These are phyloP conservation scores for Scrobipalpa costella DNA, from an alignment of 2,888 invertebrate genomes.

Conservation along the genomic window DNA sequence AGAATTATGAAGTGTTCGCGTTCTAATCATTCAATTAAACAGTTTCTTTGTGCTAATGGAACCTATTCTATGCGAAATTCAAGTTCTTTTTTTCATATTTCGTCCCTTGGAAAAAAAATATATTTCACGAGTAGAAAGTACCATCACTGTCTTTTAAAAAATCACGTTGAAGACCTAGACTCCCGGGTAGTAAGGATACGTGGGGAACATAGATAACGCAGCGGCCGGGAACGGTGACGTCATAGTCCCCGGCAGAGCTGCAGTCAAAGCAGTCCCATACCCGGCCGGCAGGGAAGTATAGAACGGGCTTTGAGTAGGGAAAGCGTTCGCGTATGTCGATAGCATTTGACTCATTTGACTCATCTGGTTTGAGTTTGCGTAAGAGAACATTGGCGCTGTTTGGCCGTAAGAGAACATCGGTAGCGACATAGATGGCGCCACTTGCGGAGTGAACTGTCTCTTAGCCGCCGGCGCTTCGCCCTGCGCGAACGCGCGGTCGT, in stretches of 20 bases:
- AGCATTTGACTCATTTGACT: slow-evolving; percentile 51
- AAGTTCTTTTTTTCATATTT: too few species aligned
- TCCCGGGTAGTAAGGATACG: slow-evolving; percentile 65
- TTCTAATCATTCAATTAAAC: too few species aligned
- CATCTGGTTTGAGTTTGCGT: slow-evolving; percentile 64
- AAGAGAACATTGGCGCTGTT: slow-evolving; percentile 68
- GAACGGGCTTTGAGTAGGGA: slow-evolving; percentile 49
- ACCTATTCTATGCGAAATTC: neutral
- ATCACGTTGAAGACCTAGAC: slow-evolving; percentile 45
- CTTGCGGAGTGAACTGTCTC: slow-evolving; percentile 64
- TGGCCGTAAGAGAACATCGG: slow-evolving; percentile 80
- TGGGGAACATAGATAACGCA: slow-evolving; percentile 62
- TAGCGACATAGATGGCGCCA: slow-evolving; percentile 62
- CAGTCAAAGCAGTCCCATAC: slow-evolving; percentile 59
- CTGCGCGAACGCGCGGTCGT: slow-evolving; percentile 86
- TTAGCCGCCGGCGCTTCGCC: slow-evolving; percentile 75
- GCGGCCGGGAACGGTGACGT: slow-evolving; percentile 53
- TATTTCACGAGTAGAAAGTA: neutral
- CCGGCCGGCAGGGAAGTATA: slow-evolving; percentile 58
- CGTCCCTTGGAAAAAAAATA: too few species aligned
- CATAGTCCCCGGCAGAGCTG: slow-evolving; percentile 57
- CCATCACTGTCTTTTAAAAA: too few species aligned
- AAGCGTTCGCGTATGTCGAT: slow-evolving; percentile 57
- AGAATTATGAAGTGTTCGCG: too few species aligned
- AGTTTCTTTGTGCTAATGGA: too few species aligned